These are phyloP conservation scores for Pygocentrus nattereri DNA, from an alignment of 2,797 vertebrate genomes.

Conservation along the genomic window DNA sequence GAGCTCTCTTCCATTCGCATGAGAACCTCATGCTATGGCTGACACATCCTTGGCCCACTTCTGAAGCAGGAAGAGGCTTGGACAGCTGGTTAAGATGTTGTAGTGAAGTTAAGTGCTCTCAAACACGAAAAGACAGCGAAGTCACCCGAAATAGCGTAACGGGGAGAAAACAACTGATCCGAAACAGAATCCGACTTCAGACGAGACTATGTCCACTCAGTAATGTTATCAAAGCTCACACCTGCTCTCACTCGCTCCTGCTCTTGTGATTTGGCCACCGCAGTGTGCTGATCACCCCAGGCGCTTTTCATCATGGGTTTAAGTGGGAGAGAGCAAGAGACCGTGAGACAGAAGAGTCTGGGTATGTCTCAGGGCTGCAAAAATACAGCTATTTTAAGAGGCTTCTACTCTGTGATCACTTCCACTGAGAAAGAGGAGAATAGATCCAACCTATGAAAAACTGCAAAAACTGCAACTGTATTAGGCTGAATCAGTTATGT, in stretches of 20 bases:
- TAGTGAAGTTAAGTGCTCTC: slow-evolving; percentile 40
- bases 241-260: slow-evolving; percentile 39
- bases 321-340: slow-evolving; percentile 17
- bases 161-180: slow-evolving; percentile 33
- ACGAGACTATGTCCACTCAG: slow-evolving; percentile 29
- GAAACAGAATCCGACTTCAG: slow-evolving; percentile 39
- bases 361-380: slow-evolving; percentile 12
- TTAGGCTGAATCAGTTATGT: too few species aligned
- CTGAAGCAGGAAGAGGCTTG: slow-evolving; percentile 47
- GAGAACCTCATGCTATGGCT: slow-evolving; percentile 25
- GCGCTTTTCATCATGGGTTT: slow-evolving; percentile 18
- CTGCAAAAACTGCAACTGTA: too few species aligned
- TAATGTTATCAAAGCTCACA: slow-evolving; percentile 46
- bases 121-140: slow-evolving; percentile 39
- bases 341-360: background rate
- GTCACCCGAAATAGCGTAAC: slow-evolving; percentile 28
- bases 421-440: background rate
- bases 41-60: slow-evolving; percentile 50
- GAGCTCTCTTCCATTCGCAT: slow-evolving; percentile 39
- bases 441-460: too few species aligned
- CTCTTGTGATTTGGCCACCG: slow-evolving; percentile 31
- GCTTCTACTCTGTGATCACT: slow-evolving; percentile 20
- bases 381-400: slow-evolving; percentile 27
- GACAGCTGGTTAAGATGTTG: slow-evolving; percentile 57
- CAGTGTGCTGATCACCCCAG: slow-evolving; percentile 27